Base-by-base conservation (phyloP, 2,888 invertebrate species). In the Hipparchia semele region DNA sequence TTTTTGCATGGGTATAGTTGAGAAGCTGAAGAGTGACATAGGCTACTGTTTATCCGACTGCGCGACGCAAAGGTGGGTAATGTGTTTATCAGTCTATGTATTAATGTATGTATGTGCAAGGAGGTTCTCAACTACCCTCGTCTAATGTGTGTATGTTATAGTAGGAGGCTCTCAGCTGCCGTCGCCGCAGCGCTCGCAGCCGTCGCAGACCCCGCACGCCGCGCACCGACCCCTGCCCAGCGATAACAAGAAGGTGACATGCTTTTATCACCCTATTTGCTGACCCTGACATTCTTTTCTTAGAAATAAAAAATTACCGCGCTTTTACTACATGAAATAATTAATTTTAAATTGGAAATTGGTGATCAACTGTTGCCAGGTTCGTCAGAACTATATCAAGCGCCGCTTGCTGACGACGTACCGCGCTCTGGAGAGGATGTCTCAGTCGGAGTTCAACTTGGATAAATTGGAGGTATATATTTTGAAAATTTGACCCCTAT, bases 141-240 rank as follows among this genome's bases (percentile, higher is more conserved):
- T 49, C 6, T 49, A 8, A 49, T 49, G 49, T 49, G 6, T 49
- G 6, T 1, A 49, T 7, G 61, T 68, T 8, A 6, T 96, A 78
- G 97, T 97, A 2, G 98, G 98, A 0, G 97, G 97, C 0, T 97
- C 97, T 0, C 97, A 97, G 85, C 87, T 98, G 78, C 98, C 98
- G 1, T 97, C 97, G 1, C 97, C 97, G 0, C 97, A 97, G 84
- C 82, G 90, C 60, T 77, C 90, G 65, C 88, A 88, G 0, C 88
- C 90, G 1, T 83, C 86, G 51, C 90, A 82, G 79, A 91, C 86
- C 72, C 85, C 88, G 94, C 96, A 64, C 91, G 95, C 86, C 72
- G 85, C 88, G 94, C 96, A 64, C 91, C 95, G 77, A 94, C 95
- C 96, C 76, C 95, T 96, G 60, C 96, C 97, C 53, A 94, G 95